Base-by-base conservation (phyloP, 2,888 invertebrate genomes). In the Thereva unica region DNA sequence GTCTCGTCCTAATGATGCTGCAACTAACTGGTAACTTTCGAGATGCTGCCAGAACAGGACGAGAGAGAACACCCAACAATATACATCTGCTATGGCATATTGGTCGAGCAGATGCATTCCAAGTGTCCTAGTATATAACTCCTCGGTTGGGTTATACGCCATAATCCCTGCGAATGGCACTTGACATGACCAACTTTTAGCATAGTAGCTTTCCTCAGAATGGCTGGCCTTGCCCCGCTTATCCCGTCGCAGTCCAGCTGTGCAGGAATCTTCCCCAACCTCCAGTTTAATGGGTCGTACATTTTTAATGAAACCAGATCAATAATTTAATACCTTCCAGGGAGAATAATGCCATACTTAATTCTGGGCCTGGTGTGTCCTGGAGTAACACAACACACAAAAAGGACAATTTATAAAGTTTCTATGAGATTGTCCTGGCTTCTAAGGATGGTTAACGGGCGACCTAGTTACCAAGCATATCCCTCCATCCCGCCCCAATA, bases 101-200 rank as follows among this genome's bases (percentile, higher is more conserved):
- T 23, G 23, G 23, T 23, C 23, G 23, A 23, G 23, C 23, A 23
- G 23, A 23, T 23, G 23, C 23, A 23, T 23, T 23, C 23, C 23
- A 23, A 59, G 35, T 59, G 45, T 47, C 10, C 57, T 57, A 37
- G 41, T 41, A 42, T 6, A 49, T 9, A 6, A n/a, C 45, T 40
- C 12, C 61, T 61, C 45, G 50, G 50, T 61, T 50, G 40, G 50
- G 40, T 50, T 61, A 50, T 50, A 61, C 61, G 50, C 50, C 50
- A 50, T 61, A 61, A 47, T 41, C 35, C 50, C 41, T 50, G 45
- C 41, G 61, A 61, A 50, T 61, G 61, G 61, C 50, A 61, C 61
- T 61, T 61, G 61, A 61, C 61, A 61, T 61, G 61, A 61, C 61
- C 61, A 61, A 61, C 50, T 61, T 61, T 61, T 37, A 50, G 61